Base-by-base conservation (phyloP, 1,140 invertebrate genomes). In the Pogonus chalceus region DNA sequence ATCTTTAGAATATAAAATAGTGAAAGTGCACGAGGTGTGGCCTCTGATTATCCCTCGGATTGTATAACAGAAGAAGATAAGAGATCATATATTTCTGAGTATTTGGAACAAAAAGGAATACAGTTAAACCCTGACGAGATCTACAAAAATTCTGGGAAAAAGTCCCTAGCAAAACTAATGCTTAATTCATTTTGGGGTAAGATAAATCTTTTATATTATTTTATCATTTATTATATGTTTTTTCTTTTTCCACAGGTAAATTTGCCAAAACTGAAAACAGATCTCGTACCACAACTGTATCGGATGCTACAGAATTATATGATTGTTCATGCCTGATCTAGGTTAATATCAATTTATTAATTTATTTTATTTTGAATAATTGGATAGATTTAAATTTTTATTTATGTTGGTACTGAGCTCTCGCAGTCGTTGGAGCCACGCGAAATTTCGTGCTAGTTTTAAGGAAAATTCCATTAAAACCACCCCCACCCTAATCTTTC, bases 1-100 rank as follows among this genome's bases (percentile, higher is more conserved):
- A 0, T 37, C 63, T 22, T 53, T 56, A 49, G 69, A 67, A 1
- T 72, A 74, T 43, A 55, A 56, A 53, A 59, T 76, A 24, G 0
- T 67, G 1, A 47, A 66, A n/a, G 58, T 72, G 18, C 60, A 56
- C 22, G 68, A 74, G 58, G 61, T 73, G 4, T 73, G 69, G 64
- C 56, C 4, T 61, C 54, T 37, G 66, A 62, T 0, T 71, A 60
- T 60, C 68, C 65, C 0, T 20, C 51, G 2, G 47, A 58, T 16
- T 70, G 64, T 55, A 39, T 43, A n/a, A 60, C 59, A 9, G 56
- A 59, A 7, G 58, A 63, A 20, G 57, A 60, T 3, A 61, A 62
- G 57, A 18, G 59, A 2, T 23, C 48, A 51, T 75, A 71, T 51
- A 62, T 74, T n/a, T 14, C 26, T 12, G 50, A 65, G 9, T 72